These are phyloP conservation scores for Trematomus bernacchii DNA, from an alignment of 2,797 vertebrate genomes.

Conservation along the genomic window DNA sequence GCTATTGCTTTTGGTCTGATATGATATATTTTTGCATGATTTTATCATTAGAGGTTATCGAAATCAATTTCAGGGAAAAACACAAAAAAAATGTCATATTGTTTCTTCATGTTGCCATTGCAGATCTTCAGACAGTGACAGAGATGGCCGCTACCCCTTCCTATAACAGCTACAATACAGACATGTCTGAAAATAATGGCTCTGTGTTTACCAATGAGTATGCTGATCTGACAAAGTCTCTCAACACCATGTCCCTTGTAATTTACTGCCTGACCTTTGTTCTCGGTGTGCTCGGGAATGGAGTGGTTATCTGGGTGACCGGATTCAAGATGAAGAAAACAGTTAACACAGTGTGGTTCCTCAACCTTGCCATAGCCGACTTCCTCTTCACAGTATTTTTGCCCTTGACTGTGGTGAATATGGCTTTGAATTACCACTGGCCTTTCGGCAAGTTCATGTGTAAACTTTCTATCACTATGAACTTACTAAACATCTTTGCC, in stretches of 20 bases:
- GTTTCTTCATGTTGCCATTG: too few relatives aligned
- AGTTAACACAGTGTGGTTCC: constrained; percentile 91
- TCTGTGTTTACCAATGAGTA: too few relatives aligned
- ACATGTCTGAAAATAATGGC: too few relatives aligned
- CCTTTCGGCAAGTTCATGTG: constrained; percentile 92
- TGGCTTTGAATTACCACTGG: constrained; percentile 90
- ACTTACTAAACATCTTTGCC: constrained; percentile 92
- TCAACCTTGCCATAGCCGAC: constrained; percentile 92
- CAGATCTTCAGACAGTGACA: too few relatives aligned
- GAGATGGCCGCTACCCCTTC: too few relatives aligned
- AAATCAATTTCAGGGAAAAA: too few relatives aligned
- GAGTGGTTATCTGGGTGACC: constrained; percentile 92
- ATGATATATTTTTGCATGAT: too few relatives aligned
- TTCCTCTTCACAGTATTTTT: constrained; percentile 93
- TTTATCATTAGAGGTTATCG: too few relatives aligned
- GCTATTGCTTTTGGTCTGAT: too few relatives aligned
- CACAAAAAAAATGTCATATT: too few relatives aligned
- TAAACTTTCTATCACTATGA: constrained; percentile 89
- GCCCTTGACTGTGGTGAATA: constrained; percentile 89
- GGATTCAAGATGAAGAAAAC: constrained; percentile 95
- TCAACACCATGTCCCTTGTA: constrained; percentile 84
- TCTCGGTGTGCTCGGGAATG: constrained; percentile 89
- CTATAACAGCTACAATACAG: too few relatives aligned
- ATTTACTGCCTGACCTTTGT: constrained; percentile 87
- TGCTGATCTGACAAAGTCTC: constrained; percentile 48